Evolutionary conservation across 2,797 vertebrate genomes (phyloP), one percentile per base, ranked within the genome.

Genomic region (Eulemur coronatus): DNA sequence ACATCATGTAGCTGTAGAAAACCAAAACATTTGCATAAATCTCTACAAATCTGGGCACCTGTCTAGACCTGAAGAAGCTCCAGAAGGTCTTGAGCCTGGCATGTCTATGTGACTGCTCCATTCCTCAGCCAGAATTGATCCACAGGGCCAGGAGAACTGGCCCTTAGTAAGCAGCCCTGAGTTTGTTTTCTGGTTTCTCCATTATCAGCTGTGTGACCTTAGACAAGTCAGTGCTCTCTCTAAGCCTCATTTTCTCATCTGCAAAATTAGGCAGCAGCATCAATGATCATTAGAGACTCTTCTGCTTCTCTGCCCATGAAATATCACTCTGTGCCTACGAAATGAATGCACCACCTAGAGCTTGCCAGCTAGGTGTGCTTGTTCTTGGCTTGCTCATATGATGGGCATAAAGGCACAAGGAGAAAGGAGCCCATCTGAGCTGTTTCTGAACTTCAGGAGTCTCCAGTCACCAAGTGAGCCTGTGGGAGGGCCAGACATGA

Each of bases 361-460:
- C 5, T 52, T 7, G 0, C 15, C 41, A 7, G 1, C 35, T 1
- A 11, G 30, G 14, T 0, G 18, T 2, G 2, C 13, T 20, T 8
- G 67, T 43, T 55, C 57, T 81, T 14, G 35, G 30, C 61, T 81
- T 41, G 7, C 33, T 79, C 43, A 84, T 20, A 11, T 17, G 18
- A 20, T 1, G 7, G 33, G 41, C 18, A 13, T 41, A n/a, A 73
- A 30, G 69, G 35, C 46, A 48, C 28, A 15, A 24, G 38, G 35
- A 73, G 26, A 94, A 38, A 70, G 22, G 35, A 63, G 13, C 7
- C 46, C 8, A n/a, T 28, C 33, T 10, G 7, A 7, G 13, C 22
- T n/a, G 1, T 50, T 67, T 35, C 69, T 48, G 28, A 78, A 61
- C 12, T 43, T 87, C 50, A 15, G 18, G n/a, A 50, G 7, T 41